A percentile compares a stretch with the other conserved stretches of the same genome.
phyloP scores from a whole-genome alignment of 2,113 vertebrate species.

The Phylloscopus trochiloides region DNA sequence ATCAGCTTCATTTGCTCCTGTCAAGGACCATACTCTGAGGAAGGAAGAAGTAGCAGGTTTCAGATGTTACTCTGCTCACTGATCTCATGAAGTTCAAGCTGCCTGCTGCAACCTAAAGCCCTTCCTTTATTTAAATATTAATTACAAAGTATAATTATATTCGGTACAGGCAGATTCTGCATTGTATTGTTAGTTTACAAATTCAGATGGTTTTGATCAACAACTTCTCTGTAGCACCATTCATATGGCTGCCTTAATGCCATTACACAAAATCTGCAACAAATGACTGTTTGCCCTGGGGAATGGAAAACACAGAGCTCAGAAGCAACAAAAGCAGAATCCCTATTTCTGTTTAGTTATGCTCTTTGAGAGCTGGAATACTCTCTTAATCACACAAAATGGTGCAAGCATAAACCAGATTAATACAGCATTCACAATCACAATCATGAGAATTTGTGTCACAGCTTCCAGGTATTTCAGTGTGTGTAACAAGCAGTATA shows the following conservation, averaged over 20 bases:
- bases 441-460: not conserved
- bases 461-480: not conserved
- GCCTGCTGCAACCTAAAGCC: not conserved
- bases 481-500: not conserved
- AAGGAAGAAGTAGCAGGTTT: not conserved
- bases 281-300: not conserved
- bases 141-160: not conserved
- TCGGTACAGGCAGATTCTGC: not conserved
- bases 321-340: constrained; percentile 2
- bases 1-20: not conserved
- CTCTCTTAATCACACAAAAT: not conserved
- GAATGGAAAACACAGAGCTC: not conserved
- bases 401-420: not conserved
- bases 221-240: not conserved
- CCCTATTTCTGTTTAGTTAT: not conserved
- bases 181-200: not conserved
- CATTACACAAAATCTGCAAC: not conserved
- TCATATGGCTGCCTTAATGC: not conserved
- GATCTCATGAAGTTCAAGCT: not conserved
- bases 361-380: not conserved
- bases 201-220: not conserved
- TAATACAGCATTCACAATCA: not conserved
- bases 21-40: not conserved
- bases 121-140: not conserved
- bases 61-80: not conserved